Conservation (phyloP, 2,797 vertebrate genomes). For the Euthynnus affinis region DNA sequence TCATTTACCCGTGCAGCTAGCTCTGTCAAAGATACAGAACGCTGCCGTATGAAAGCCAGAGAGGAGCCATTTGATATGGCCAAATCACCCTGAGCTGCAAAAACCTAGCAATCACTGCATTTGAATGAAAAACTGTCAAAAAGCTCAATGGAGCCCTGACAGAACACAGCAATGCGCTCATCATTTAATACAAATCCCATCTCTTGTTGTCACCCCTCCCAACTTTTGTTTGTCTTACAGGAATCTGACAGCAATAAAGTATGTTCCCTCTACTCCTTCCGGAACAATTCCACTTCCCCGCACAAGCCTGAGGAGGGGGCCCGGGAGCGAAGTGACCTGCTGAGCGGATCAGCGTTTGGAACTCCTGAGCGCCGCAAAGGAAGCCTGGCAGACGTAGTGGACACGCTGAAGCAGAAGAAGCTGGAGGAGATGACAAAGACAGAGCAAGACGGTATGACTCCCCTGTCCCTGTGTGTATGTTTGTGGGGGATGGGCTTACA, state of each 20-base stretch:
- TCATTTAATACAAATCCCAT: slow-evolving; percentile 72
- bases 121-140: slow-evolving; percentile 73
- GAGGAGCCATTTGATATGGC: slow-evolving; percentile 70
- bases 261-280: slow-evolving; percentile 99
- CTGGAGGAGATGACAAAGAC: slow-evolving; percentile 99
- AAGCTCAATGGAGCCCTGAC: slow-evolving; percentile 61
- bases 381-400: slow-evolving; percentile 99
- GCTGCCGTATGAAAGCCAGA: slow-evolving; percentile 64
- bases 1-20: slow-evolving; percentile 69
- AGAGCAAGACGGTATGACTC: slow-evolving; percentile 95
- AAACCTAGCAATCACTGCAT: slow-evolving; percentile 71
- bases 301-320: slow-evolving; percentile 98
- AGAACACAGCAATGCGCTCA: slow-evolving; percentile 58
- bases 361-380: slow-evolving; percentile 99
- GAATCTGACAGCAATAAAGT: slow-evolving; percentile 99
- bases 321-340: slow-evolving; percentile 95
- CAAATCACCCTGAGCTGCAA: slow-evolving; percentile 64
- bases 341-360: slow-evolving; percentile 96
- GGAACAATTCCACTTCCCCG: slow-evolving; percentile 99
- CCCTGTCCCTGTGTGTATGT: slow-evolving; percentile 32
- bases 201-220: slow-evolving; percentile 57
- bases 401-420: slow-evolving; percentile 99
- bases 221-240: slow-evolving; percentile 88
- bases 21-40: slow-evolving; percentile 63
- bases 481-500: neutral